phyloP scores from a whole-genome alignment of 2,113 vertebrate species.

The Dolichotis patagonum region DNA sequence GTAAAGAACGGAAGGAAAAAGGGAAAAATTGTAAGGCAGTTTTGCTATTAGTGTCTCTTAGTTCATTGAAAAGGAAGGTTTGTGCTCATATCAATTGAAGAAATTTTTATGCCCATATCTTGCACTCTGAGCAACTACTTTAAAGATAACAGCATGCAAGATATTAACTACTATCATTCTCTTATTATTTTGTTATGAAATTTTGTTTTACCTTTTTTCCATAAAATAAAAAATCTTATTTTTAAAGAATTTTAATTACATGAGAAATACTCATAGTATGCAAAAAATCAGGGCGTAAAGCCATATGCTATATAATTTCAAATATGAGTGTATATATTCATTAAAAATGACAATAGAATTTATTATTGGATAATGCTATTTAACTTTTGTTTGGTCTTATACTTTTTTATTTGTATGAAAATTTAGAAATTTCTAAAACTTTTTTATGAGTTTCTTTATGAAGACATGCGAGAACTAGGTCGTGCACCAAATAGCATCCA shows the following conservation, averaged over 20 bases:
- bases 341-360: not conserved
- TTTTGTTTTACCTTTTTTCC: not conserved
- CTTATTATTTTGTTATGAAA: too few relatives aligned
- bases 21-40: not conserved
- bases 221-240: not conserved
- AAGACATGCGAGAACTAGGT: not conserved
- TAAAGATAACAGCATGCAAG: not conserved
- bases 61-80: not conserved
- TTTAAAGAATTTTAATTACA: not conserved
- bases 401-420: not conserved
- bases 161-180: not conserved
- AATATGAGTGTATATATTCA: not conserved
- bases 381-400: conserved; percentile 42
- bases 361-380: conserved; percentile 4
- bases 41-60: not conserved
- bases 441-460: not conserved
- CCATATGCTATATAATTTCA: not conserved
- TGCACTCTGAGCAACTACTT: not conserved
- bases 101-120: not conserved
- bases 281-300: not conserved
- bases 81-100: not conserved
- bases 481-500: not conserved
- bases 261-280: not conserved
- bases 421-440: not conserved
- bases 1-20: too few relatives aligned